Base-by-base conservation (phyloP, 2,888 invertebrate species). In the Drosophila infuscata region DNA sequence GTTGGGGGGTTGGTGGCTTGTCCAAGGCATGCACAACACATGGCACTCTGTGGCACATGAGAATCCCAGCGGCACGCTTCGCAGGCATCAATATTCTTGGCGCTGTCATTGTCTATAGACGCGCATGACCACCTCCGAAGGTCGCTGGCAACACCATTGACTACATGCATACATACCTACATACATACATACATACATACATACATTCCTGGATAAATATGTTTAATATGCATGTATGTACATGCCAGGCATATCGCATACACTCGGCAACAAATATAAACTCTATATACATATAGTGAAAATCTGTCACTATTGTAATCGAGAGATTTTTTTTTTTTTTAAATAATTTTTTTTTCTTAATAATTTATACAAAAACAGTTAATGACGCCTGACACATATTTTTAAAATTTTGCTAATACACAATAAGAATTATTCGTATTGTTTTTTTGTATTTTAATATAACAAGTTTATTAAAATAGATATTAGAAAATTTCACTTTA, bases 51-150 rank as follows among this genome's bases (percentile, higher is more conserved):
- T 79, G 79, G 82, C 79, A 82, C 82, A 79, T 79, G 82, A 70
- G 80, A 82, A 79, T 82, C 80, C 80, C 80, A 81, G 73, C 65
- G 80, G 80, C 80, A 81, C 80, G 80, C 82, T 82, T 82, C 82
- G 35, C 62, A 69, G 76, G 83, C 80, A 81, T 81, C 80, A 82
- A 81, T 81, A 81, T 81, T 81, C 83, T 70, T 68, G 65, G 65
- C 72, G 80, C 79, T 82, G 82, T 58, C 69, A 53, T 70, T 70
- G 70, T 66, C 70, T 59, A 70, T 59, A 65, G 74, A 79, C 82
- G 76, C 75, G 79, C 68, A 63, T 59, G 79, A 79, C 68, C 82
- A 69, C 79, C 82, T 75, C 65, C 67, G 75, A 75, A 73, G 74
- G 58, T 64, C 63, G 38, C 49, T 43, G 61, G 33, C 51, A 52